phyloP scores from a whole-genome alignment of 2,797 vertebrate genomes.

The Malacoraja senta region DNA sequence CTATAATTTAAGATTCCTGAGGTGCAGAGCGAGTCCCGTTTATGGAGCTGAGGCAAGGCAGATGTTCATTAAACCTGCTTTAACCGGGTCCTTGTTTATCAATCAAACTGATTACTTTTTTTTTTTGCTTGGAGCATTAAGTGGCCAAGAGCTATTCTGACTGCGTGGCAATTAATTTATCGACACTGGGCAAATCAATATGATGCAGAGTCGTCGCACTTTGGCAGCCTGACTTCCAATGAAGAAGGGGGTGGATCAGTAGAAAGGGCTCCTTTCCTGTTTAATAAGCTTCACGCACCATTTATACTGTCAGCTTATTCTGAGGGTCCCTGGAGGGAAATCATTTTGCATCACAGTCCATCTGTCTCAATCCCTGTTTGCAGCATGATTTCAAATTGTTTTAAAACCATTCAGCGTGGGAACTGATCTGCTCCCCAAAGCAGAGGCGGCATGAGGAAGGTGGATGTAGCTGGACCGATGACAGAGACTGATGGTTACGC shows the following conservation, averaged over 20 bases:
- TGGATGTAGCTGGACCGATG: too few species aligned
- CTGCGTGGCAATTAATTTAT: neutral
- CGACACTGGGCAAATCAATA: conserved; percentile 2
- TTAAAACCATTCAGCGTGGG: too few species aligned
- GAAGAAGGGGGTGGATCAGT: neutral
- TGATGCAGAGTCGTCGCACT: neutral
- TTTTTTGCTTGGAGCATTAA: neutral
- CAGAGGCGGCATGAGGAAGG: too few species aligned
- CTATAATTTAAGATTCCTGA: neutral
- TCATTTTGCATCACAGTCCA: neutral
- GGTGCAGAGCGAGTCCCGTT: neutral
- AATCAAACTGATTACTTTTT: conserved; percentile 30
- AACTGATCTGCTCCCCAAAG: too few species aligned
- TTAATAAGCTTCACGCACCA: conserved; percentile 2
- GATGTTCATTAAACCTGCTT: conserved; percentile 23
- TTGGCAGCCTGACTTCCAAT: neutral
- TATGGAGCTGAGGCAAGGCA: neutral
- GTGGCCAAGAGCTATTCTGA: neutral
- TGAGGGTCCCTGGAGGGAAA: neutral
- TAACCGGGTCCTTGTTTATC: conserved; percentile 26
- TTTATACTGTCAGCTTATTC: neutral
- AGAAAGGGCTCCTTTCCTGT: neutral
- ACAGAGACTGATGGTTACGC: too few species aligned
- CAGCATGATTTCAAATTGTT: too few species aligned
- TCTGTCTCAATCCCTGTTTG: neutral